Percentiles rank a stretch among this genome's conserved stretches.
These are phyloP conservation scores for Sebastolobus alascanus DNA, from an alignment of 2,797 vertebrate genomes.

Conservation along the genomic window DNA sequence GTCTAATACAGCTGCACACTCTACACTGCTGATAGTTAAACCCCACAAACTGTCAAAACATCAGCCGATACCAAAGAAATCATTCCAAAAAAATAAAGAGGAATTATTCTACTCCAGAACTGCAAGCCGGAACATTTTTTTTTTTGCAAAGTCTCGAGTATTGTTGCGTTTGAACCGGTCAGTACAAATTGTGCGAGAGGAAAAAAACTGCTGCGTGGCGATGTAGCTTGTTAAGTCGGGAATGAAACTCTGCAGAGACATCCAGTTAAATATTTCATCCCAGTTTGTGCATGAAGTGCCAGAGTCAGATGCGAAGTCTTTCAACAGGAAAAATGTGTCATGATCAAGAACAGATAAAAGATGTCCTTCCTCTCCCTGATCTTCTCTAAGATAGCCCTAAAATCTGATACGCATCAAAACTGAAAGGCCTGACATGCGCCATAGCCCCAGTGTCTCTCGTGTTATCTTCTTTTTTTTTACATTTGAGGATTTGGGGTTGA, in stretches of 20 bases:
- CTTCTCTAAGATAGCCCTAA: constrained; percentile 22
- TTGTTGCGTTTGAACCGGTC: constrained; percentile 51
- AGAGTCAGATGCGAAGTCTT: constrained; percentile 58
- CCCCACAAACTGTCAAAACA: constrained; percentile 29
- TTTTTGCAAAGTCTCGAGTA: constrained; percentile 17
- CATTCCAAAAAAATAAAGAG: constrained; percentile 12
- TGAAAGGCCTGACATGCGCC: constrained; percentile 32
- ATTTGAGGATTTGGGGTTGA: constrained; percentile 23
- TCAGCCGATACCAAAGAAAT: constrained; percentile 16
- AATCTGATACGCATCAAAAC: constrained; percentile 37
- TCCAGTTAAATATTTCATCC: constrained; percentile 76
- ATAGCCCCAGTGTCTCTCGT: constrained; percentile 3
- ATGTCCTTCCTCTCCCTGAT: constrained; percentile 29
- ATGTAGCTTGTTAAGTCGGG: constrained; percentile 65
- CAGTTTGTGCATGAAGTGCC: constrained; percentile 60
- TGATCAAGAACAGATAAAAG: constrained; percentile 61
- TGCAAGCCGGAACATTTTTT: constrained; percentile 17
- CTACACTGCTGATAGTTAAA: constrained; percentile 8
- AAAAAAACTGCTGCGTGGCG: constrained; percentile 47
- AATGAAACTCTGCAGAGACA: constrained; percentile 62
- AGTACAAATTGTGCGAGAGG: constrained; percentile 42
- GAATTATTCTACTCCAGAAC: not conserved
- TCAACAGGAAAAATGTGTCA: constrained; percentile 48
- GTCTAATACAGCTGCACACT: constrained; percentile 3
- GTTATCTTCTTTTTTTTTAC: constrained; percentile 11